Evolutionary conservation across 2,113 vertebrate species (phyloP).

Genomic region (Sinocyclocheilus rhinocerous): DNA sequence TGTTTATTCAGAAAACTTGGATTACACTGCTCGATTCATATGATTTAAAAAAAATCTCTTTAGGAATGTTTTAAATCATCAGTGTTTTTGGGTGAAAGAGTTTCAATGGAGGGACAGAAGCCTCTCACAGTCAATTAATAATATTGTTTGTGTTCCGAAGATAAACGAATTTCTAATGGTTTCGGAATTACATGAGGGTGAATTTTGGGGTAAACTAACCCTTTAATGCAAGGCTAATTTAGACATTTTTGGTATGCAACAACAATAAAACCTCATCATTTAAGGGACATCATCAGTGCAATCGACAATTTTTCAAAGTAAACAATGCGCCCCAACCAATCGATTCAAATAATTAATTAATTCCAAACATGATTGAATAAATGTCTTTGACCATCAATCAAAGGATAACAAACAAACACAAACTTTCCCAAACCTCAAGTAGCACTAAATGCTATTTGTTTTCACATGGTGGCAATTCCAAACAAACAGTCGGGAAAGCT

Average conservation of each 20-base stretch:
- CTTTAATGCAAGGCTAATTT: slow-evolving; percentile 26
- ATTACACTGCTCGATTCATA: too few species aligned
- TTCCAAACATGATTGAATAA: background rate
- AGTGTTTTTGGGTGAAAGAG: too few species aligned
- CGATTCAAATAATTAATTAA: background rate
- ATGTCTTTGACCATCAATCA: background rate
- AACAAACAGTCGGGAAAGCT: slow-evolving; percentile 45
- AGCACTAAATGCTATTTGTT: slow-evolving; percentile 1
- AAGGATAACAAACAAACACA: background rate
- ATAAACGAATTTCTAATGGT: too few species aligned
- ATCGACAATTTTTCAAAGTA: slow-evolving; percentile 46
- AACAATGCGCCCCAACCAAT: slow-evolving; percentile 20
- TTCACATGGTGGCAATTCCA: background rate
- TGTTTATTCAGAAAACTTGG: too few species aligned
- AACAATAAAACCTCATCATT: slow-evolving; percentile 38
- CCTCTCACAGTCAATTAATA: too few species aligned
- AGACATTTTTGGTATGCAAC: slow-evolving; percentile 47
- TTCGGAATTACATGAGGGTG: too few species aligned
- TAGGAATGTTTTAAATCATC: too few species aligned
- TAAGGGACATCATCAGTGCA: slow-evolving; percentile 56
- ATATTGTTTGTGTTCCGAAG: too few species aligned
- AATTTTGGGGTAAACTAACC: background rate
- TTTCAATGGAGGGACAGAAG: too few species aligned
- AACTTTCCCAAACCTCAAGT: background rate
- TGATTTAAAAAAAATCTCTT: too few species aligned